Evolutionary conservation across 2,888 invertebrate species (phyloP), one percentile per base, ranked within the genome.

Genomic region (Amiota mariae): DNA sequence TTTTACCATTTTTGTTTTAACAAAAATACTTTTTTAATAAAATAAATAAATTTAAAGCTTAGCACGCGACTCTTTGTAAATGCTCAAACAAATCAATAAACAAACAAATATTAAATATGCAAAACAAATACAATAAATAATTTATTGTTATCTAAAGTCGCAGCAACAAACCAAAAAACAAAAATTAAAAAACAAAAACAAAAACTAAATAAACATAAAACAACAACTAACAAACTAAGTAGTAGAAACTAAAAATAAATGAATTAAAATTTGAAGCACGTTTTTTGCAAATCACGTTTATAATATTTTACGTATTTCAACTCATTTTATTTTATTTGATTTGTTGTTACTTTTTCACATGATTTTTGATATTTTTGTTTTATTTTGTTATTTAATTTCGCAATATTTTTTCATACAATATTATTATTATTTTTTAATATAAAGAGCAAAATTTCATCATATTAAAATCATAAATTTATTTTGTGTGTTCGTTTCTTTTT

Each of bases 281-380:
- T 84, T 85, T 36, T 81, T 77, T 71, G 78, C 78, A 63, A 82
- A 84, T 81, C 87, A 85, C 85, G 83, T 82, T 84, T 36, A 36
- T 36, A 36, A 36, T 36, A 36, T 82, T 73, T 68, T 57, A 47
- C 51, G 47, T 70, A 70, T 73, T 72, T 72, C 36, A 71, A 70
- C 54, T 36, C 70, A 70, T 73, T 72, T 72, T 57, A 46, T 46
- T 67, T 51, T 46, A 15, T 47, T 24, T 49, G 59, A n/a, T 56
- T 1, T 20, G 10, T 61, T 36, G 46, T n/a, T 24, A 68, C 13
- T n/a, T 36, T 49, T 59, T 68, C 48, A n/a, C 10, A 36, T 36
- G 70, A 59, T 70, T 77, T 73, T 73, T 74, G 61, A 24, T 73
- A 71, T 71, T 70, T 72, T 71, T 72, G 75, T 75, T 66, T 15